Base-by-base conservation (phyloP, 2,113 vertebrate species). In the Phyllostomus hastatus region DNA sequence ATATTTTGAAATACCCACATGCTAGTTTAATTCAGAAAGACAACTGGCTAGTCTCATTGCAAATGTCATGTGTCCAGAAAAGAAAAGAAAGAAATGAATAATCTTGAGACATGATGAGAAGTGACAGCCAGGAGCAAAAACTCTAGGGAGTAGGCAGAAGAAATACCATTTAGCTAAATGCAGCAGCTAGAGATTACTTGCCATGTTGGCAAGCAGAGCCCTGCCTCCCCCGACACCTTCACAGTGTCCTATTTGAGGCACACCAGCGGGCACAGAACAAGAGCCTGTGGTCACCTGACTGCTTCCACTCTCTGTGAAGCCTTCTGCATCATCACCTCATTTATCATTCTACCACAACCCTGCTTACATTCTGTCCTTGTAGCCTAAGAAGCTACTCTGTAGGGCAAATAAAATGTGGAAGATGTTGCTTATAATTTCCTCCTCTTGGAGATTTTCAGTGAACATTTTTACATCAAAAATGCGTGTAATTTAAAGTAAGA, bases 61-160 rank as follows among this genome's bases (percentile, higher is more conserved):
- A 88, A 67, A 85, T 31, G 9, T 64, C 75, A 12, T 16, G 43
- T 52, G 73, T 33, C 35, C 54, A 83, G 52, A 92, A 64, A 46
- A 88, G 52, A 88, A 67, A 69, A 50, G 38, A 86, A 94, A 96
- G 66, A 86, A 78, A 69, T 61, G 35, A 86, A 57, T 28, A n/a
- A 28, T 14, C 0, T 12, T 33, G 46, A 38, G 28, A 93, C 19
- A 4, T 91, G 67, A 87, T 80, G 38, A 88, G 80, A 86, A 92
- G 43, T 93, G 82, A 91, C 82, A 91, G 86, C n/a, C 31, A 75
- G 95, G 41, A 46, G 48, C 72, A 95, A 91, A 92, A 70, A 81
- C 48, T 19, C 43, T 22, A 31, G 66, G 88, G 54, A 93, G 5
- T 10, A 82, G 41, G 26, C 33, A 15, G 90, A 69, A 64, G 61